phyloP scores from a whole-genome alignment of 2,888 invertebrate genomes.

The Balanococcus diminutus region DNA sequence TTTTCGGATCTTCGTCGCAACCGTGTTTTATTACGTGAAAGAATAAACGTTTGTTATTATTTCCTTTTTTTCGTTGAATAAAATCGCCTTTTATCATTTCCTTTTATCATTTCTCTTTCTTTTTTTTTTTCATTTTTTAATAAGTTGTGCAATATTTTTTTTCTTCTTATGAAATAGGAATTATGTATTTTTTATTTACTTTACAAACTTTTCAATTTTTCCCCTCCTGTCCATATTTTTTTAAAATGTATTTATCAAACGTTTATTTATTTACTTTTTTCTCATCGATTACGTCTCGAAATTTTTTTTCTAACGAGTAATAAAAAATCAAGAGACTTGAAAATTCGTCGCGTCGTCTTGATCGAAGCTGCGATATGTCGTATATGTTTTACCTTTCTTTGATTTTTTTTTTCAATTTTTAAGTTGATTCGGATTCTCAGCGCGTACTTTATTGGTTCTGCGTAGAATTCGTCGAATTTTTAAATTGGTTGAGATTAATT shows the following conservation, averaged over 20 bases:
- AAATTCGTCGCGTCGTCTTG: background rate
- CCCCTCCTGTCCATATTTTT: background rate
- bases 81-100: background rate
- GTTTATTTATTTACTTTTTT: conserved; percentile 10
- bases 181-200: conserved; percentile 10
- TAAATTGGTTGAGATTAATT: conserved; percentile 21
- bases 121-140: background rate
- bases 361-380: background rate
- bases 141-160: conserved; percentile 34
- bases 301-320: background rate
- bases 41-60: conserved; percentile 27
- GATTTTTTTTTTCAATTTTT: background rate
- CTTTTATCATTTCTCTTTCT: background rate
- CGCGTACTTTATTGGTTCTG: background rate
- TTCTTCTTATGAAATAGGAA: conserved; percentile 21
- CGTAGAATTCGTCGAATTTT: background rate
- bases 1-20: conserved; percentile 29
- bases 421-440: background rate
- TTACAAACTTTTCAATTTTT: background rate
- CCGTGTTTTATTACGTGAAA: background rate
- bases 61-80: background rate
- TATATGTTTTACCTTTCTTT: background rate
- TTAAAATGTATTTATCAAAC: background rate
- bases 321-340: background rate
- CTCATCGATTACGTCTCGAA: background rate